These are phyloP conservation scores for Kradibia gibbosae DNA, from an alignment of 1,140 invertebrate genomes.

Conservation along the genomic window DNA sequence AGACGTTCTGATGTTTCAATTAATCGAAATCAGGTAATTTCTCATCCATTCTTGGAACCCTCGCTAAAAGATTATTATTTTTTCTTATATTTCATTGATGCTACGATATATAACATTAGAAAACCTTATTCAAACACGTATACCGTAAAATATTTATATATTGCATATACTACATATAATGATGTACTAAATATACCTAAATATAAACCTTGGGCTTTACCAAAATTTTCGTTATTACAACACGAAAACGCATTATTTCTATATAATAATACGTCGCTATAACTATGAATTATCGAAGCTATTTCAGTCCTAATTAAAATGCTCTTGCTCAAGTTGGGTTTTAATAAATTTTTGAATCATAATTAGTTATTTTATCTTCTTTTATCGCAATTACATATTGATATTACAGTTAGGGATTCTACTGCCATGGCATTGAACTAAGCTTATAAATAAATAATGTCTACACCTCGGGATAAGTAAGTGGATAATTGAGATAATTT, in stretches of 20 bases:
- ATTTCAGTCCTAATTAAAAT: not conserved
- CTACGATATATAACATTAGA: not conserved
- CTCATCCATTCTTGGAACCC: not conserved
- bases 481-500: too few relatives aligned
- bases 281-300: conserved; percentile 13
- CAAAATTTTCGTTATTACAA: not conserved
- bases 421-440: too few relatives aligned
- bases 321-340: not conserved
- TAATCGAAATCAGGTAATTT: conserved; percentile 6
- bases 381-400: too few relatives aligned
- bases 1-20: conserved; percentile 24
- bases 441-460: too few relatives aligned
- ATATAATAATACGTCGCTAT: not conserved
- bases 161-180: not conserved
- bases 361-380: too few relatives aligned
- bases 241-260: conserved; percentile 5
- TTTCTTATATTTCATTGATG: not conserved
- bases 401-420: too few relatives aligned
- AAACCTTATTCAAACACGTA: not conserved
- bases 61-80: conserved; percentile 16
- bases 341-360: not conserved
- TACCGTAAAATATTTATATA: conserved; percentile 14
- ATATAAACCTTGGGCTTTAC: not conserved
- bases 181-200: conserved; percentile 6
- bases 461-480: not conserved